A percentile compares a stretch with the other conserved stretches of the same genome.
Conservation (phyloP, 2,888 invertebrate genomes). For the Ectemnius cavifrons region DNA sequence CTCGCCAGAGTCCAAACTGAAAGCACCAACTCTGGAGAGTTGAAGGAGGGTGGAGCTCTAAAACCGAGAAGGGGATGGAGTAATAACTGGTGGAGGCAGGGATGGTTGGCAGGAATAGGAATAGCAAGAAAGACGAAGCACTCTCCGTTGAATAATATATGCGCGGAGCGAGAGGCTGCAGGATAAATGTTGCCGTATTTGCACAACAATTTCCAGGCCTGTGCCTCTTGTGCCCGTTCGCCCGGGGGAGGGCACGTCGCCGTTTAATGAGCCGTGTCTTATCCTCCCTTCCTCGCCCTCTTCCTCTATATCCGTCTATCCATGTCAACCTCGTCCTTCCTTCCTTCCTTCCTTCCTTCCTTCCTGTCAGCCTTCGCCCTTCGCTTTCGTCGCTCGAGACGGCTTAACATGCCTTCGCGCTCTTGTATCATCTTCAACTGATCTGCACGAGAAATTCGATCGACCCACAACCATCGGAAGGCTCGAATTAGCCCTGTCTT, state of each 20-base stretch:
- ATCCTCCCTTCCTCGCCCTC: conserved; percentile 52
- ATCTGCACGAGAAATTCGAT: conserved; percentile 23
- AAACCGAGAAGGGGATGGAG: conserved; percentile 5
- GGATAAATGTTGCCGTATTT: conserved; percentile 65
- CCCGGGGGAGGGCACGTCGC: conserved; percentile 56
- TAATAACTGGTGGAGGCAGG: conserved; percentile 14
- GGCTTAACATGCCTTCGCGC: conserved; percentile 35
- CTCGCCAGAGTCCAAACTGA: conserved; percentile 20
- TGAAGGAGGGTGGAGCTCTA: no score
- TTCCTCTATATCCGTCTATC: conserved; percentile 42
- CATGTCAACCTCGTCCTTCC: conserved; percentile 25
- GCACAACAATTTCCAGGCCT: conserved; percentile 65
- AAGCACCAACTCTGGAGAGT: not conserved
- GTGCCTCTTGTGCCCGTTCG: conserved; percentile 55
- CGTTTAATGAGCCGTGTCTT: conserved; percentile 64
- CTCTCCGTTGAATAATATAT: conserved; percentile 69
- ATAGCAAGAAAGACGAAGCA: conserved; percentile 40
- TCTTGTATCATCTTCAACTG: conserved; percentile 19
- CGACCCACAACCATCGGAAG: not conserved
- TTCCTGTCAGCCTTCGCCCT: conserved; percentile 23
- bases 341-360: conserved; percentile 15
- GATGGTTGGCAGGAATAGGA: not conserved
- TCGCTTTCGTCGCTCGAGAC: conserved; percentile 31
- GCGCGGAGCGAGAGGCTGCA: conserved; percentile 57
- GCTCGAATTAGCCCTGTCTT: no score